Evolutionary conservation across 2,888 invertebrate species (phyloP), one percentile per base, ranked within the genome.

Genomic region (Nasonovia ribisnigri): DNA sequence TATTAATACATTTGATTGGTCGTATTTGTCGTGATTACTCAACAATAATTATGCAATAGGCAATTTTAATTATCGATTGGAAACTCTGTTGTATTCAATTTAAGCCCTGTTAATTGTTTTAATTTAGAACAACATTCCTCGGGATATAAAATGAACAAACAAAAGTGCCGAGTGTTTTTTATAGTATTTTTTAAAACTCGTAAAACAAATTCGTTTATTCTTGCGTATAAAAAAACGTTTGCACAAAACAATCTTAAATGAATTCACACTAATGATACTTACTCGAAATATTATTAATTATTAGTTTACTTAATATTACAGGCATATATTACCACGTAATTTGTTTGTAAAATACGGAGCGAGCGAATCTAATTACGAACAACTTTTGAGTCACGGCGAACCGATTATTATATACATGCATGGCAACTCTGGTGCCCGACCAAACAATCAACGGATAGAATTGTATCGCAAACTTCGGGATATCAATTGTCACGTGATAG

Each of bases 251-350:
- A 24, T 84, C 10, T 3, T 26, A 26, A 42, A 43, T 84, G 10
- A 84, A 84, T 0, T 43, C 11, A 43, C 42, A 46, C 51, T 24
- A 3, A 84, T 87, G 4, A 51, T 54, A 54, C 3, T 54, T 5
- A 54, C 20, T 5, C 20, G 54, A 20, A 4, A 51, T 0, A 51
- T 4, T 54, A 20, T 54, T 54, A 29, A n/a, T 87, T n/a, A n/a
- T n/a, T n/a, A 54, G 20, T 20, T 26, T 24, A 36, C 26, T 54
- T 54, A 42, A 57, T 57, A 57, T 95, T 95, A 1, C 95, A 96
- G 96, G 98, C 98, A 98, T 95, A 97, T 98, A n/a, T 96, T 98
- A 94, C 98, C 98, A 0, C 96, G 96, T 95, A 97, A 97, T 94
- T 96, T 97, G 94, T 95, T 97, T 90, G 94, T 94, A 11, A 95